Conservation (phyloP, 2,888 invertebrate species). For the Drosophila putrida region DNA sequence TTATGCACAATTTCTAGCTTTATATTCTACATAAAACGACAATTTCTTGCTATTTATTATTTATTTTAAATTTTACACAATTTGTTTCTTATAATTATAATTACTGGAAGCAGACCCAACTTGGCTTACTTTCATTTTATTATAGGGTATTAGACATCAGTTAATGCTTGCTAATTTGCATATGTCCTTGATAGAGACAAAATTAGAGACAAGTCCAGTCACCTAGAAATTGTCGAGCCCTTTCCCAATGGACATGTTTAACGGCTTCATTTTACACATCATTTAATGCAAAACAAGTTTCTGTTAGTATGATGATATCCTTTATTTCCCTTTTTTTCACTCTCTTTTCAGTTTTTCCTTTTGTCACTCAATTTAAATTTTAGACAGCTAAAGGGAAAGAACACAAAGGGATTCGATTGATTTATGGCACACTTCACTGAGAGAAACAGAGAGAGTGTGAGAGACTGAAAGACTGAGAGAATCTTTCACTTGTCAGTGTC, state of each 20-base stretch:
- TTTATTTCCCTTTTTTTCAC: background rate
- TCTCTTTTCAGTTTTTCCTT: constrained; percentile 34
- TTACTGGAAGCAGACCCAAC: background rate
- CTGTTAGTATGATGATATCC: constrained; percentile 1
- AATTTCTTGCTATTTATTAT: too few relatives aligned
- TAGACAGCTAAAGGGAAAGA: constrained; percentile 35
- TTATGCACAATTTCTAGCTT: too few relatives aligned
- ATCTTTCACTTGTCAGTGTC: constrained; percentile 72
- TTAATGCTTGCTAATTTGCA: constrained; percentile 60
- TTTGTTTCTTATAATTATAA: too few relatives aligned
- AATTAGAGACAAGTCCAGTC: constrained; percentile 18
- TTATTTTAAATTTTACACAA: too few relatives aligned
- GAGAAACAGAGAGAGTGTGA: too few relatives aligned
- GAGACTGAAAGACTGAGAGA: constrained; percentile 18
- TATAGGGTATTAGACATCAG: background rate
- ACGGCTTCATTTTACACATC: constrained; percentile 84
- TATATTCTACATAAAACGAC: too few relatives aligned
- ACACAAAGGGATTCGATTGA: constrained; percentile 52
- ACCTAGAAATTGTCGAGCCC: constrained; percentile 37
- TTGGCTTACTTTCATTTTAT: background rate
- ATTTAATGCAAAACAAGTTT: constrained; percentile 81
- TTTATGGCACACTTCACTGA: constrained; percentile 61
- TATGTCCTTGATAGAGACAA: constrained; percentile 42
- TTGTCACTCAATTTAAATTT: constrained; percentile 80
- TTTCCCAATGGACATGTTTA: constrained; percentile 78